Evolutionary conservation across 2,113 vertebrate genomes (phyloP).

Genomic region (Balaeniceps rex): DNA sequence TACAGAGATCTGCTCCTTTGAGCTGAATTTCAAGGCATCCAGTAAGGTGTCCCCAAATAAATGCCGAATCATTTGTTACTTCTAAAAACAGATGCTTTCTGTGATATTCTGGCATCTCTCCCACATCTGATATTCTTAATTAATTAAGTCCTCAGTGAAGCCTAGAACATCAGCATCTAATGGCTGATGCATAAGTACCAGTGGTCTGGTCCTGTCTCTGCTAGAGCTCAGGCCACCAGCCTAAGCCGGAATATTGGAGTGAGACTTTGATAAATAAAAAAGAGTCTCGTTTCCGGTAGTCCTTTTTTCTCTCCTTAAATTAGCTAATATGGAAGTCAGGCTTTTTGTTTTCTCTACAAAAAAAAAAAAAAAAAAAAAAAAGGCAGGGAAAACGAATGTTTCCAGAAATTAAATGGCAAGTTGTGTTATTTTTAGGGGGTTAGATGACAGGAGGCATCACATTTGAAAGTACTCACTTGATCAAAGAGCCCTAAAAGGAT

Average conservation of each 20-base stretch:
- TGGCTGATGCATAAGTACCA: background rate
- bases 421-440: constrained; percentile 67
- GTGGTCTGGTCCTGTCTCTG: background rate
- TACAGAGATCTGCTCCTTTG: background rate
- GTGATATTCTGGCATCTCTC: background rate
- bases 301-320: background rate
- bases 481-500: constrained; percentile 78
- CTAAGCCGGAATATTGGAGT: background rate
- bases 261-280: background rate
- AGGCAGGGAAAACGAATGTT: background rate
- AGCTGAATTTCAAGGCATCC: background rate
- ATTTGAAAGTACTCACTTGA: constrained; percentile 73
- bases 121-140: background rate
- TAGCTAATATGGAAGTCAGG: background rate
- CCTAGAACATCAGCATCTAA: background rate
- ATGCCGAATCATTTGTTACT: background rate
- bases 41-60: background rate
- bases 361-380: background rate
- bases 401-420: constrained; percentile 64
- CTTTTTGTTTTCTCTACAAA: background rate
- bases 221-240: background rate
- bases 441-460: constrained; percentile 62
- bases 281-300: background rate
- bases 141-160: background rate
- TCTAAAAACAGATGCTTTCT: background rate